Conservation (phyloP, 2,797 vertebrate species). For the Amazona finschi region DNA sequence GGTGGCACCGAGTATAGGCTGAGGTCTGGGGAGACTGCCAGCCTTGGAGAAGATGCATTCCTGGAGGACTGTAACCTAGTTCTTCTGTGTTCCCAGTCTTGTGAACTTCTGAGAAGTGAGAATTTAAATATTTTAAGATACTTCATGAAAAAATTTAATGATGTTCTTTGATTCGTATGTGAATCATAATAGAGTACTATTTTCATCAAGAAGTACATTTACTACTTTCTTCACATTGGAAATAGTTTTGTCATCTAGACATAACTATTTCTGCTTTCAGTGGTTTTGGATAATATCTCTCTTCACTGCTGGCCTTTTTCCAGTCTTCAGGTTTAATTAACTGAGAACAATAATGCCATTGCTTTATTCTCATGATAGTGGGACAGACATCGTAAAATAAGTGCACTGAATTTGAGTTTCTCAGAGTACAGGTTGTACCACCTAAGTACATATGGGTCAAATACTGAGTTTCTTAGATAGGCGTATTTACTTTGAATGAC, state of each 20-base stretch:
- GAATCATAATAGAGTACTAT: not conserved
- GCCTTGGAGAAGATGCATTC: not conserved
- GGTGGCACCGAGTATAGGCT: not conserved
- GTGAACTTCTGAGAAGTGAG: not conserved
- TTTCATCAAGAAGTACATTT: not conserved
- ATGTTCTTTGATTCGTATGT: not conserved
- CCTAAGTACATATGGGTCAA: not conserved
- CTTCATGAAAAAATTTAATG: not conserved
- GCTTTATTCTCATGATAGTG: not conserved
- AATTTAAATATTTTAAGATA: constrained; percentile 23
- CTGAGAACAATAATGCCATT: not conserved
- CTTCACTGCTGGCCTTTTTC: not conserved
- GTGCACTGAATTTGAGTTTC: not conserved
- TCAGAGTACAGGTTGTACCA: not conserved
- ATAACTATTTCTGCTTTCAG: not conserved
- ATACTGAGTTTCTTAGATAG: not conserved
- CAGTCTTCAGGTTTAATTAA: constrained; percentile 22
- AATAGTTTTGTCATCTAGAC: not conserved
- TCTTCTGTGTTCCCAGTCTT: not conserved
- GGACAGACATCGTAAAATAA: not conserved
- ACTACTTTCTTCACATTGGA: not conserved
- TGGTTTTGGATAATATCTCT: not conserved
- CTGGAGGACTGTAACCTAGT: not conserved
- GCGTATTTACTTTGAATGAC: not conserved
- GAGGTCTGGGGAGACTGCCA: not conserved